Evolutionary conservation across 2,113 vertebrate genomes (phyloP), one percentile per base, ranked within the genome.

Genomic region (Alosa alosa): DNA sequence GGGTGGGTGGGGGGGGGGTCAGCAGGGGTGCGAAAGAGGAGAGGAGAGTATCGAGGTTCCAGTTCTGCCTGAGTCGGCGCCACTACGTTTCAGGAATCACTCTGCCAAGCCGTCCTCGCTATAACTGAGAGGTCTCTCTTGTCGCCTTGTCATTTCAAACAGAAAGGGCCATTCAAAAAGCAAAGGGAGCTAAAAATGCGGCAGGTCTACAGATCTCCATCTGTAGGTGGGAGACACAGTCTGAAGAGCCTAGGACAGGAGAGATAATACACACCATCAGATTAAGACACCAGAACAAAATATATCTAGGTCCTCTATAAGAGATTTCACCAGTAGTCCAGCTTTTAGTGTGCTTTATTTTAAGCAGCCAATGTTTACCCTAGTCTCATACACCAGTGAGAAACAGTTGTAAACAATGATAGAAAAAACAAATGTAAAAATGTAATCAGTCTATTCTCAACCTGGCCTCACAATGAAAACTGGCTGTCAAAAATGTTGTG

Each of bases 171-270:
- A 4, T 75, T 75, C 4, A 78, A 13, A 6, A 18, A 36, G 7
- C 9, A 52, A 82, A 82, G 72, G 7, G 9, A 78, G 45, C 9
- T 17, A 83, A 83, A 50, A 50, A 82, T 82, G 82, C 0, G 1
- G 2, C 6, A 1, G 83, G 86, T 84, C 94, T 94, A 99, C 49
- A 98, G 95, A 85, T 99, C 98, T 85, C 98, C 98, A 1, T 99
- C 98, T 82, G 96, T 92, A 0, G 98, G 98, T 0, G 98, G 98
- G 91, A 98, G 95, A 93, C 98, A 99, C 87, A 99, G 94, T 93
- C 95, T 96, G 88, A 98, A 99, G 87, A 99, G 96, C 88, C 98
- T 99, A 90, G 72, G 0, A 86, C n/a, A 72, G 39, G 13, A 55
- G 46, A 87, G 52, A 88, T 10, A 39, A 18, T 41, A 83, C 47